phyloP scores from a whole-genome alignment of 2,888 invertebrate genomes.

The Cheilosia grossa region DNA sequence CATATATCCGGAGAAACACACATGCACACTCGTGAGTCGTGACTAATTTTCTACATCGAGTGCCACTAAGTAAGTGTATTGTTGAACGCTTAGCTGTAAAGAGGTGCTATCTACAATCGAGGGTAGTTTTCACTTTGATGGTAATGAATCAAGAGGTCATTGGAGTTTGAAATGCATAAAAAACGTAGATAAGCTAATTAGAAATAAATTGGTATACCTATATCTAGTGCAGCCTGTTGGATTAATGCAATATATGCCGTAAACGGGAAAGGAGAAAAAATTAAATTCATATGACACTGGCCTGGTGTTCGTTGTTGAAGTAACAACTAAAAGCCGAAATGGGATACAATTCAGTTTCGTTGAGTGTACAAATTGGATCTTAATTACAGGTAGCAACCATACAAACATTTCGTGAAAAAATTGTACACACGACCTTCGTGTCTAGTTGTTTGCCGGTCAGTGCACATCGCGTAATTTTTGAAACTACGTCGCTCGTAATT shows the following conservation, averaged over 20 bases:
- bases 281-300: too few relatives aligned
- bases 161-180: background rate
- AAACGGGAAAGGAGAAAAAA: background rate
- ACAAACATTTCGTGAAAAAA: too few relatives aligned
- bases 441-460: too few relatives aligned
- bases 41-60: background rate
- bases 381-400: too few relatives aligned
- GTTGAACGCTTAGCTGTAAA: background rate
- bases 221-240: background rate
- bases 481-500: too few relatives aligned
- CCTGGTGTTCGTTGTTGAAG: too few relatives aligned
- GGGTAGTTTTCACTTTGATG: slow-evolving; percentile 5
- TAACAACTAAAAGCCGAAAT: too few relatives aligned
- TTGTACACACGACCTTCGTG: too few relatives aligned
- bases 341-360: too few relatives aligned
- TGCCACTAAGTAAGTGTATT: too few relatives aligned
- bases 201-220: background rate
- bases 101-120: background rate
- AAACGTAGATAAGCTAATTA: background rate
- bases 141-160: background rate
- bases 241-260: background rate
- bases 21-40: background rate
- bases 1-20: background rate
- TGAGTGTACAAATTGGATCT: too few relatives aligned
- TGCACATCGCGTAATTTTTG: too few relatives aligned